Evolutionary conservation across 2,888 invertebrate genomes (phyloP).

Genomic region (Lithodes maja): DNA sequence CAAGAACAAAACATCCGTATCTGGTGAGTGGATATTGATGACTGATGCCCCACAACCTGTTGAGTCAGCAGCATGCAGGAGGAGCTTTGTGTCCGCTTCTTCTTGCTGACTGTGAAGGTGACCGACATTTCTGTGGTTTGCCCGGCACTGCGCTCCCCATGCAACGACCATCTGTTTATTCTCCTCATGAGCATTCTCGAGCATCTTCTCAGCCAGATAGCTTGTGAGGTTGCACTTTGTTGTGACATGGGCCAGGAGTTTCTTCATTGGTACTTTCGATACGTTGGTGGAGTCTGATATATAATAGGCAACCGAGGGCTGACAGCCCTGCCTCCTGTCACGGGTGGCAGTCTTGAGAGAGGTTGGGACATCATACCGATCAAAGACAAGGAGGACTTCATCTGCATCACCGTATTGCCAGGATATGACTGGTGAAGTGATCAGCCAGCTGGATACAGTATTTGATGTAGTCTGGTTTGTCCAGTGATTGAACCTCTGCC

Average conservation of each 20-base stretch:
- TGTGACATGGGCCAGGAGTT: background rate
- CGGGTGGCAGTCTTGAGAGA: background rate
- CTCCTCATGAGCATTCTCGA: background rate
- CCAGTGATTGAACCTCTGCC: slow-evolving; percentile 12
- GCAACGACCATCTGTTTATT: background rate
- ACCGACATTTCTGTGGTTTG: background rate
- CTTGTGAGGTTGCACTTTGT: background rate
- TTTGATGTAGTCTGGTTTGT: background rate
- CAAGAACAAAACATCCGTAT: slow-evolving; percentile 11
- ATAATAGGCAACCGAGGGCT: background rate
- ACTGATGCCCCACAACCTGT: background rate
- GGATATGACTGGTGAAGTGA: background rate
- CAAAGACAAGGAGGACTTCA: background rate
- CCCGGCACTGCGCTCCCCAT: background rate
- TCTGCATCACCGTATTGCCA: slow-evolving; percentile 5
- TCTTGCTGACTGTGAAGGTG: background rate
- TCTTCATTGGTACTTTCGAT: background rate
- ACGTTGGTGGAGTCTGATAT: background rate
- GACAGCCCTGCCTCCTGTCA: background rate
- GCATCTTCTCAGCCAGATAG: background rate
- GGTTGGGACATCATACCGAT: background rate
- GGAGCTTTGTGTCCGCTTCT: background rate
- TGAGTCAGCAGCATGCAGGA: background rate
- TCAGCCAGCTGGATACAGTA: background rate
- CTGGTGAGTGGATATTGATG: background rate